phyloP scores from a whole-genome alignment of 2,113 vertebrate genomes.

The Mohoua ochrocephala region DNA sequence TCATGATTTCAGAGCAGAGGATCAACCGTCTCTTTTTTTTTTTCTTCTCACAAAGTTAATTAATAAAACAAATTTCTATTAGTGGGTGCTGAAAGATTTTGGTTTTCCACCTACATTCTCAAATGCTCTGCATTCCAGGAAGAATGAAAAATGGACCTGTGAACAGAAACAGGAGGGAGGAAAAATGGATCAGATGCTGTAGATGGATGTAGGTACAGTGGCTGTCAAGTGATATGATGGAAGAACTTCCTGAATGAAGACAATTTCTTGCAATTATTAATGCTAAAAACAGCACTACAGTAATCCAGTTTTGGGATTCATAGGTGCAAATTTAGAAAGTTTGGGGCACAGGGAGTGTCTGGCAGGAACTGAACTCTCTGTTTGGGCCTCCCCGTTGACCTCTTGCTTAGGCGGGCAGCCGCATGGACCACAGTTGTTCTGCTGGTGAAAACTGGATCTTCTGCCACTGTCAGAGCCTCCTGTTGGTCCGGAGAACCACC shows the following conservation, averaged over 20 bases:
- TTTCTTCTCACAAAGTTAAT: constrained; percentile 18
- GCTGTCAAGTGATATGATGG: not conserved
- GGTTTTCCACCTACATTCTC: constrained; percentile 11
- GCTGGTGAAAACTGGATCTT: not conserved
- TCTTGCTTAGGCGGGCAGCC: rapidly evolving
- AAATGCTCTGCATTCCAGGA: constrained; percentile 4
- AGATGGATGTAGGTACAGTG: not conserved
- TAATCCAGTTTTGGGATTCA: not conserved
- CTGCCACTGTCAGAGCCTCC: not conserved
- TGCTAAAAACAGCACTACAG: not conserved
- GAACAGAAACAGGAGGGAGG: constrained; percentile 5
- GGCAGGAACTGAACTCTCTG: not conserved
- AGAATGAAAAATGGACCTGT: constrained; percentile 32
- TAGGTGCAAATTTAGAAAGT: not conserved
- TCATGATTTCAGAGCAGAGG: constrained; percentile 14
- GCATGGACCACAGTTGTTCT: not conserved
- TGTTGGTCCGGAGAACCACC: not conserved
- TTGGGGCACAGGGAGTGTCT: not conserved
- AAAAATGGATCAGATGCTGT: not conserved
- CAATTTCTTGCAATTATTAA: rapidly evolving
- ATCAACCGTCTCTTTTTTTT: not conserved
- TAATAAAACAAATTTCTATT: constrained; percentile 51
- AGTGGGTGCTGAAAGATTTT: constrained; percentile 43
- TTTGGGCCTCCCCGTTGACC: not conserved
- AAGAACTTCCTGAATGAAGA: not conserved